Conservation (phyloP, 2,113 vertebrate species). For the Mionectes macconnelli region DNA sequence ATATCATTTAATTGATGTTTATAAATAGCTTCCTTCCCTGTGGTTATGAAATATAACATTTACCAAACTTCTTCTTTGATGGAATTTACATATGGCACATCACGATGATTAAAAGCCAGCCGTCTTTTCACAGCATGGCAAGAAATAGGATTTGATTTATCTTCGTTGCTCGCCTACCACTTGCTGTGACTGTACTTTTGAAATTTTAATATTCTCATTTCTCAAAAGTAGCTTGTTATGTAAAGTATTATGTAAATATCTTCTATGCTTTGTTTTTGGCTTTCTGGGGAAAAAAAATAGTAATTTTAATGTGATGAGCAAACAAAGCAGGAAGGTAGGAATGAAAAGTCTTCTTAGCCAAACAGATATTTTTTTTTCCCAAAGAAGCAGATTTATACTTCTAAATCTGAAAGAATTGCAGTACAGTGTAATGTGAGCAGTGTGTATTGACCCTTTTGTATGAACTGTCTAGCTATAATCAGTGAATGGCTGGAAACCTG, state of each 20-base stretch:
- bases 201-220: conserved; percentile 81
- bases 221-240: conserved; percentile 72
- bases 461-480: not conserved
- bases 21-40: conserved; percentile 72
- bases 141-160: conserved; percentile 81
- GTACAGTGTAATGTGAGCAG: not conserved
- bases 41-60: conserved; percentile 76
- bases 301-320: conserved; percentile 13
- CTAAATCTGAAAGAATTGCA: not conserved
- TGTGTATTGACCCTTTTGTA: not conserved
- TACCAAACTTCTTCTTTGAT: conserved; percentile 78
- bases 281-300: conserved; percentile 24
- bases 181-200: conserved; percentile 78
- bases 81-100: conserved; percentile 80
- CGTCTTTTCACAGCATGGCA: conserved; percentile 77
- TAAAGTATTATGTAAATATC: conserved; percentile 76
- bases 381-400: not conserved
- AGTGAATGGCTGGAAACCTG: not conserved
- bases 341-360: not conserved
- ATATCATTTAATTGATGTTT: conserved; percentile 76
- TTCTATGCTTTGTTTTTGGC: conserved; percentile 56
- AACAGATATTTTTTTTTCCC: not conserved
- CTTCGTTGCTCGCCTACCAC: conserved; percentile 71
- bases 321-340: conserved; percentile 22
- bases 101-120: conserved; percentile 79